Base-by-base conservation (phyloP, 2,888 invertebrate genomes). In the Rhorus exstirpatorius region DNA sequence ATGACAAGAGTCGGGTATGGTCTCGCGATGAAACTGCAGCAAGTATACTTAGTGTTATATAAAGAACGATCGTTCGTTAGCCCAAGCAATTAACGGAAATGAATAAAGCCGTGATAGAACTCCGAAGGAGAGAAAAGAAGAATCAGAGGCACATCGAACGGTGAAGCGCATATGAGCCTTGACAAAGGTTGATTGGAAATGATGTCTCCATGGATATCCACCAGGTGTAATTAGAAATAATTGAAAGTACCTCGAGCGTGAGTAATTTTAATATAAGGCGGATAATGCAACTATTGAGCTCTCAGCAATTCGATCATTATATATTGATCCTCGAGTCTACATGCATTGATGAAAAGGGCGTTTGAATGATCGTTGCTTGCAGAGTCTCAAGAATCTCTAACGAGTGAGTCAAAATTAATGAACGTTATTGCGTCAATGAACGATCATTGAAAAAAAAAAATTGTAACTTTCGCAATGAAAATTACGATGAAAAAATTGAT, bases 21-120 rank as follows among this genome's bases (percentile, higher is more conserved):
- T 41, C 53, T 31, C 65, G n/a, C 19, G 46, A 24, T 67, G 58
- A 76, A 65, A 76, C 55, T 67, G 67, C 75, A 76, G 46, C 14
- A 35, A 49, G 79, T 81, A 70, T 70, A 81, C 84, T 84, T 72
- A 79, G 80, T n/a, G n/a, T n/a, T n/a, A n/a, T n/a, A n/a, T n/a
- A n/a, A n/a, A 79, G 81, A 71, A 78, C 72, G 68, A 72, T 81
- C 75, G 74, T 53, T 68, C 78, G 72, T 78, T 77, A 72, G 41
- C 58, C 35, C 41, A 35, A 35, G 71, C 21, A 77, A 83, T 83
- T 79, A 81, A 83, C 63, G 78, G 78, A 70, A 65, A 80, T 85
- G 65, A 79, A 79, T 72, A 79, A 84, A 80, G 71, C 79, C 72
- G 72, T n/a, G 38, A 58, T 38, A 24, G 58, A 19, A 17, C 14